Base-by-base conservation (phyloP, 2,113 vertebrate genomes). In the Rostratula benghalensis region DNA sequence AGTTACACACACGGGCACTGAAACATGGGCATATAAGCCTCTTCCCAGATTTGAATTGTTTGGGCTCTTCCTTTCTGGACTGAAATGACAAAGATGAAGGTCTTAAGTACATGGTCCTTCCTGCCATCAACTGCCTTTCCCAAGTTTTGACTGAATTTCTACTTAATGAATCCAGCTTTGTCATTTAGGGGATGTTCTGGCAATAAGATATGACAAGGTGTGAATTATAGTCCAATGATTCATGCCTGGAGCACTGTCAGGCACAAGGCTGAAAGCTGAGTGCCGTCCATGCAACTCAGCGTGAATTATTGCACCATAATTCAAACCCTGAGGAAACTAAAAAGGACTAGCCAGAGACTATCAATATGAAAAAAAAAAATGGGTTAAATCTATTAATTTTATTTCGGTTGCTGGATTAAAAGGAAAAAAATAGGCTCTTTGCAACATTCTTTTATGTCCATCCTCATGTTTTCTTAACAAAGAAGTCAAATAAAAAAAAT, bases 151-250 rank as follows among this genome's bases (percentile, higher is more conserved):
- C 97, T 98, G 97, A 97, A 97, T 97, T 98, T 97, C 96, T 92
- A 94, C 94, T 97, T 97, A 98, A 98, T 98, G 96, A 98, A 96
- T 97, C 91, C 95, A 97, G 91, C 96, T 97, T 96, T 98, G 97
- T 98, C 97, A 97, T 97, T 97, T 97, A 87, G 90, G 97, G 90
- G 96, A 95, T 97, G 98, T 97, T 97, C 95, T 67, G 77, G 97
- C 97, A 97, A 95, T 97, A 96, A 97, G 96, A 95, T 90, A 93
- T 97, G 97, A 98, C 97, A 98, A 97, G 94, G 94, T 90, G 63
- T 97, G 97, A 98, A 94, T 96, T 97, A 98, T 97, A 90, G 81
- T 46, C 94, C 91, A 97, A 96, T 98, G 95, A 97, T 92, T 95
- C 83, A 89, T 35, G 86, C 93, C 59, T 61, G 82, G 92, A 97